phyloP scores from a whole-genome alignment of 1,140 invertebrate genomes.

The Drosophila parabipectinata region DNA sequence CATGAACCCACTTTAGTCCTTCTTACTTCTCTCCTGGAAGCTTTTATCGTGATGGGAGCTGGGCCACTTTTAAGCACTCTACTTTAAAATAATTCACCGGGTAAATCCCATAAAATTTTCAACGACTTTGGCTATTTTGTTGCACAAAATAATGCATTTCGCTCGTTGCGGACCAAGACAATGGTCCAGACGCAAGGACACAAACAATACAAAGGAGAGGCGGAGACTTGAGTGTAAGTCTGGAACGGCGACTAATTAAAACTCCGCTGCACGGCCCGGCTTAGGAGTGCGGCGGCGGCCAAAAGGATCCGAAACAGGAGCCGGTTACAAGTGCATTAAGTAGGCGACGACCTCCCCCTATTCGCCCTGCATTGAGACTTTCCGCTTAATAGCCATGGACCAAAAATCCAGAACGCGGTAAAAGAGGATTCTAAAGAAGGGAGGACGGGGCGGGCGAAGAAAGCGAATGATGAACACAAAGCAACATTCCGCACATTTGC shows the following conservation, averaged over 20 bases:
- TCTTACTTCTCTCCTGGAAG: conserved; percentile 7
- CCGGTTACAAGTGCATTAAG: conserved; percentile 66
- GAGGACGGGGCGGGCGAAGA: conserved; percentile 15
- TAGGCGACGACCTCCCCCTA: conserved; percentile 39
- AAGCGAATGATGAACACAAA: conserved; percentile 56
- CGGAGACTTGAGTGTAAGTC: conserved; percentile 15
- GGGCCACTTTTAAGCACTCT: conserved; percentile 32
- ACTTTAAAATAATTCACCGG: conserved; percentile 66
- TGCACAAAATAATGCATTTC: conserved; percentile 52
- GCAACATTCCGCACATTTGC: conserved; percentile 69
- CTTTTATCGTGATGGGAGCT: conserved; percentile 15
- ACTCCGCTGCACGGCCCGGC: conserved; percentile 64
- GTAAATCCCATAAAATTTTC: conserved; percentile 72
- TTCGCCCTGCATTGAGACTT: conserved; percentile 30
- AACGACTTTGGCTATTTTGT: conserved; percentile 54
- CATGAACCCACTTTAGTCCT: conserved; percentile 7
- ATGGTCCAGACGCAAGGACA: conserved; percentile 53
- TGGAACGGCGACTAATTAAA: conserved; percentile 64
- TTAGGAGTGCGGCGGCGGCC: conserved; percentile 17
- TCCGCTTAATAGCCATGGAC: conserved; percentile 40
- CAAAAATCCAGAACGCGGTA: conserved; percentile 45
- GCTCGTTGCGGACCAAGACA: conserved; percentile 53
- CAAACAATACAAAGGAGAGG: conserved; percentile 26
- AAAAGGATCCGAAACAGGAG: conserved; percentile 36
- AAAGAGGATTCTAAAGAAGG: neutral